Base-by-base conservation (phyloP, 1,140 invertebrate species). In the Pseudomyrmex pallidus region DNA sequence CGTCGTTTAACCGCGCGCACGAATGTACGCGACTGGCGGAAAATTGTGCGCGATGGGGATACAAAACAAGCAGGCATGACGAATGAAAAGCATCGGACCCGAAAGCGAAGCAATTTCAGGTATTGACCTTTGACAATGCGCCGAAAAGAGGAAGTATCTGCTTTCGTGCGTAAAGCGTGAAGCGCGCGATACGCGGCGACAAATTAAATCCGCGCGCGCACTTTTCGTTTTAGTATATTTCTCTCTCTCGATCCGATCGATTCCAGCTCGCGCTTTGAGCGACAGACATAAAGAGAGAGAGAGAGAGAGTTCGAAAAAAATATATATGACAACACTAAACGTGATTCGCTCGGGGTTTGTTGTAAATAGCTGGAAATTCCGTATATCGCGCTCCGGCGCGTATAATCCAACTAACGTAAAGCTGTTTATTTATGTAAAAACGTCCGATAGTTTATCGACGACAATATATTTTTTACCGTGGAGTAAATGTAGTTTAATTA, bases 1-100 rank as follows among this genome's bases (percentile, higher is more conserved):
- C 74, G 70, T 61, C 87, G 87, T 74, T 88, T 88, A 87, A 88
- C 74, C 76, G 44, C 56, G 59, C 12, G 48, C 85, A 87, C 67
- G 85, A 87, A 76, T 84, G 85, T 70, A 63, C 68, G 68, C 57
- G 73, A 57, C 82, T 57, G 74, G 46, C 57, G 56, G 85, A 80
- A 87, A 87, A 87, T 87, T 87, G 85, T 70, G 59, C 76, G 44
- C 13, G 44, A 82, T 52, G 61, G 35, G 35, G 70, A 54, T 74
- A 72, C 61, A 64, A 82, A 74, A 61, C 70, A 82, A 73, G 78
- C 78, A 64, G 25, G 48, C 74, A 54, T 56, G 20, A 76, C 63
- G 54, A 64, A 83, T 86, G 85, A 87, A 84, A 74, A 70, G 86
- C 85, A 68, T 48, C 67, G 74, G 64, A 84, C 56, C 50, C 35